Conservation (phyloP, 2,797 vertebrate species). For the Hydrocynus forskahlii region DNA sequence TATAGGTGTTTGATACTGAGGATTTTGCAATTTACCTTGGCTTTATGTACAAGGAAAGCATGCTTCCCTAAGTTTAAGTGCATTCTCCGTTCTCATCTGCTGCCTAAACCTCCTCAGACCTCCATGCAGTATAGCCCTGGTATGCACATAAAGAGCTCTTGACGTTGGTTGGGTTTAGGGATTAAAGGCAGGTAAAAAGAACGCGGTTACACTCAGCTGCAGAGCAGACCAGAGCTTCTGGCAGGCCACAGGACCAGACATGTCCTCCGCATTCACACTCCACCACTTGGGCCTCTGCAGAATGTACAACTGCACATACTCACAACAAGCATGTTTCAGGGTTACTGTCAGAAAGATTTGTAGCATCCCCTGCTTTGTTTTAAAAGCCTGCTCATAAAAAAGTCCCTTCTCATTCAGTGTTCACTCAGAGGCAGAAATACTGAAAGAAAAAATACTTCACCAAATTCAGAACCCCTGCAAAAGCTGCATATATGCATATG, state of each 20-base stretch:
- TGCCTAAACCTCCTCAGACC: background rate
- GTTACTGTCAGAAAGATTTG: conserved; percentile 16
- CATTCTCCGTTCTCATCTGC: background rate
- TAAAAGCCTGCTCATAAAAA: background rate
- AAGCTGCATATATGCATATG: background rate
- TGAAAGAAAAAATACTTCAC: too few species aligned
- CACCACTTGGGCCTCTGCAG: conserved; percentile 43
- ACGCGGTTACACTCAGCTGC: conserved; percentile 64
- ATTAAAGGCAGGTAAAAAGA: conserved; percentile 66
- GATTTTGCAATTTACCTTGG: background rate
- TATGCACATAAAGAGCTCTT: background rate
- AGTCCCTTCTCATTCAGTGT: background rate
- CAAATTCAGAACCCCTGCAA: background rate
- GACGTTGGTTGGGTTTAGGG: conserved; percentile 34
- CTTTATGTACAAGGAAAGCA: background rate
- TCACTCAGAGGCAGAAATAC: too few species aligned
- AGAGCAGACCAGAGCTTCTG: conserved; percentile 38
- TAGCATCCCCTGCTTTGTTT: background rate
- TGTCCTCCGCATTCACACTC: conserved; percentile 66
- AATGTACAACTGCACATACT: conserved; percentile 30
- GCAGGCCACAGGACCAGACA: conserved; percentile 81
- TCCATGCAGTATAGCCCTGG: background rate
- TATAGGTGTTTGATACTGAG: background rate
- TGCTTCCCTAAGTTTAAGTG: background rate
- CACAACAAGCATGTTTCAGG: conserved; percentile 8